Conservation (phyloP, 2,113 vertebrate species). For the Argyrosomus japonicus region DNA sequence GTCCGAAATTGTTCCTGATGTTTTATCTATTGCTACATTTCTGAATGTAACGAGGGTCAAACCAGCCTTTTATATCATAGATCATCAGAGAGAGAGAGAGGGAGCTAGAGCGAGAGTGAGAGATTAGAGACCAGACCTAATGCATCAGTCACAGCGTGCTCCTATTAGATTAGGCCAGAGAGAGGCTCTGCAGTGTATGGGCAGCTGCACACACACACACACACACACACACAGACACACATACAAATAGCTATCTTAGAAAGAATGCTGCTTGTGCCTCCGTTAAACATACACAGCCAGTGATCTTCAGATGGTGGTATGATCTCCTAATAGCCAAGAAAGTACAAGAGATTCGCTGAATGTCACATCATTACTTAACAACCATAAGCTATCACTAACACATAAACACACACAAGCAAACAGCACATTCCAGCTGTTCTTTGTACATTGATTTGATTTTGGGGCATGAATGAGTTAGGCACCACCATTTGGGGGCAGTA, state of each 20-base stretch:
- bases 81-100: constrained; percentile 68
- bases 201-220: constrained; percentile 52
- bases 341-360: constrained; percentile 30
- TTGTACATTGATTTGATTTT: constrained; percentile 30
- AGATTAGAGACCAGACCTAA: constrained; percentile 79
- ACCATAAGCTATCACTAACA: neutral
- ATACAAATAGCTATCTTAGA: constrained; percentile 46
- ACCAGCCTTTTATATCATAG: constrained; percentile 72
- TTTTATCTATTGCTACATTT: constrained; percentile 68
- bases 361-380: constrained; percentile 39
- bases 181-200: constrained; percentile 72
- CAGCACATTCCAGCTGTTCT: constrained; percentile 35
- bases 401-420: constrained; percentile 36
- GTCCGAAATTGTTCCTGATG: constrained; percentile 28
- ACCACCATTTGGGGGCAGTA: constrained; percentile 79
- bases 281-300: constrained; percentile 28
- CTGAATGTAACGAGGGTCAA: constrained; percentile 62
- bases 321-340: constrained; percentile 46
- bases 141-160: constrained; percentile 80
- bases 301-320: constrained; percentile 54
- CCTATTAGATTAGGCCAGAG: constrained; percentile 81
- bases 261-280: constrained; percentile 53
- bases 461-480: constrained; percentile 16
- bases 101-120: constrained; percentile 58
- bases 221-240: constrained; percentile 26